Evolutionary conservation across 2,113 vertebrate species (phyloP).

Genomic region (Scophthalmus maximus): DNA sequence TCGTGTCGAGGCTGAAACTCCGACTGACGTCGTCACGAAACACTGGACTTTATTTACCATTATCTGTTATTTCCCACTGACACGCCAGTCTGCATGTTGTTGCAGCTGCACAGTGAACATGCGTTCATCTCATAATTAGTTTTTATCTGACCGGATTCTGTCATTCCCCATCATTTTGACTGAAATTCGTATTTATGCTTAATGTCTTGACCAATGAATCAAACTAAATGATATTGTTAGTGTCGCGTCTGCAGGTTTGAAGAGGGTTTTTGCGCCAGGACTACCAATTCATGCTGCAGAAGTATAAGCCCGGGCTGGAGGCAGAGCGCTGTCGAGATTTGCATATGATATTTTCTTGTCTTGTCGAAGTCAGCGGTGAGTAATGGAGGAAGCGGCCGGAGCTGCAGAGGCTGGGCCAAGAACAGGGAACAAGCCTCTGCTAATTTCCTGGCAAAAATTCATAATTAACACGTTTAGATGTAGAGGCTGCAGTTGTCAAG

Average conservation of each 20-base stretch:
- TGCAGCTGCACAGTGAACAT: not conserved
- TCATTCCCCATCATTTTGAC: not conserved
- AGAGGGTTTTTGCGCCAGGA: constrained; percentile 1
- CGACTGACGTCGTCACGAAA: too few species aligned
- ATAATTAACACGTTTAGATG: constrained; percentile 72
- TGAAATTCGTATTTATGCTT: not conserved
- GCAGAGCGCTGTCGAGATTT: constrained; percentile 53
- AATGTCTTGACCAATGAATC: not conserved
- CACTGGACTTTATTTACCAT: too few species aligned
- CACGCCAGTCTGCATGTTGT: not conserved
- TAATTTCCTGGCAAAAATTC: constrained; percentile 65
- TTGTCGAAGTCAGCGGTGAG: constrained; percentile 51
- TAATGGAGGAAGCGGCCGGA: constrained; percentile 33
- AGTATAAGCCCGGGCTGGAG: constrained; percentile 20
- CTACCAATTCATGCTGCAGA: constrained; percentile 12
- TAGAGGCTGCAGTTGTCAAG: constrained; percentile 71
- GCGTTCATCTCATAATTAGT: too few species aligned
- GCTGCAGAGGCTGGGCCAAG: constrained; percentile 34
- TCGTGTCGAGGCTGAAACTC: too few species aligned
- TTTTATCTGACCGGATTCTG: too few species aligned
- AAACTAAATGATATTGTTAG: not conserved
- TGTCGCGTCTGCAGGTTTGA: not conserved
- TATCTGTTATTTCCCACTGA: not conserved
- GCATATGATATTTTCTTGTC: constrained; percentile 55
- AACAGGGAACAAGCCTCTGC: constrained; percentile 55